A percentile compares a stretch with the other conserved stretches of the same genome.
Evolutionary conservation across 35 echinoderm and acorn worm species (phyloP).

Genomic region (Ptychodera flava): DNA sequence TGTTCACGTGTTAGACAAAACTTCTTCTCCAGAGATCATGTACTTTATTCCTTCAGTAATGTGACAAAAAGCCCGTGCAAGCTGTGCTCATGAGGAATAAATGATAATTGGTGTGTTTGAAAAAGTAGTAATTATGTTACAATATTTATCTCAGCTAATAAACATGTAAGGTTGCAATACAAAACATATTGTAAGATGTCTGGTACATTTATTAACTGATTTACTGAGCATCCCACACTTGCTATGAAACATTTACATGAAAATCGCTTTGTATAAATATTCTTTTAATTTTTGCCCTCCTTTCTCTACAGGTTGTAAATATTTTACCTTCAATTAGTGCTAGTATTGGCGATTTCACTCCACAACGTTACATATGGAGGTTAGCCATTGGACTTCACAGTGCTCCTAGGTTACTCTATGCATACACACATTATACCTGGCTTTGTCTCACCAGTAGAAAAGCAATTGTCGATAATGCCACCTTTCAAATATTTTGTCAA

Average conservation of each 20-base stretch:
- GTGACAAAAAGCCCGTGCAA: too few relatives aligned
- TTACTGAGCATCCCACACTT: neutral
- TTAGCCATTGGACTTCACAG: conserved; percentile 32
- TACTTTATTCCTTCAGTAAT: too few relatives aligned
- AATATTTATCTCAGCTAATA: too few relatives aligned
- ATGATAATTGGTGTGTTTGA: neutral
- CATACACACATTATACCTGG: conserved; percentile 21
- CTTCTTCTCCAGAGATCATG: too few relatives aligned
- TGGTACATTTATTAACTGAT: too few relatives aligned
- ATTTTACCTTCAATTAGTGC: conserved; percentile 53
- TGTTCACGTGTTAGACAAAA: too few relatives aligned
- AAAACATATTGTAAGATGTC: too few relatives aligned
- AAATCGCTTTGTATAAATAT: neutral
- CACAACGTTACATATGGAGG: conserved; percentile 53
- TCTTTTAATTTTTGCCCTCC: neutral
- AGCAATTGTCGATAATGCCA: neutral
- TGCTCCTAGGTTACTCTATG: conserved; percentile 30
- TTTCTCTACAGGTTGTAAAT: conserved; percentile 40
- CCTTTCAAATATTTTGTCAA: neutral
- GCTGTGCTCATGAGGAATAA: too few relatives aligned
- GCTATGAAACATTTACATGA: neutral
- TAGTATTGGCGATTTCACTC: conserved; percentile 35
- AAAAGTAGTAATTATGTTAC: neutral
- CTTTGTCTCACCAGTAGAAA: conserved; percentile 6
- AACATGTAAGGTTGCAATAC: too few relatives aligned